Conservation (phyloP, 1,140 invertebrate species). For the Plectus sambesii region DNA sequence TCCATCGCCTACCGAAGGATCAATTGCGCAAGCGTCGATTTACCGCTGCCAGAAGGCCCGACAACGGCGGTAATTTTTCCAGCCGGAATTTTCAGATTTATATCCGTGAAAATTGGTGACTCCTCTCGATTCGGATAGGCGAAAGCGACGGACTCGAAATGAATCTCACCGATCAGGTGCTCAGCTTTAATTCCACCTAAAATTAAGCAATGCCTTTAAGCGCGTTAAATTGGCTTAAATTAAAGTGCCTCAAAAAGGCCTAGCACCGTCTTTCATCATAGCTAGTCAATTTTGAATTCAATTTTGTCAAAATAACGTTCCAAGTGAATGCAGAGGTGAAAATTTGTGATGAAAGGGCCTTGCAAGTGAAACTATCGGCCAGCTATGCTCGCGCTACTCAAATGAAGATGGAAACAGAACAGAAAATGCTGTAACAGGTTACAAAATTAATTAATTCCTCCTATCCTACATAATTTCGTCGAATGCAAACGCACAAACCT, state of each 20-base stretch:
- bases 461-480: no score
- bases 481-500: conserved; percentile 36
- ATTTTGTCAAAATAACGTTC: neutral
- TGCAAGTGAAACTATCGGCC: no score
- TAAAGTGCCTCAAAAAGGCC: no score
- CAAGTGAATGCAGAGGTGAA: no score
- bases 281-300: conserved; percentile 26
- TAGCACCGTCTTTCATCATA: conserved; percentile 50
- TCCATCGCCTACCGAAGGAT: conserved; percentile 42
- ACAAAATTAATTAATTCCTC: no score
- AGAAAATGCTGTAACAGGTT: no score
- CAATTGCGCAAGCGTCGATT: conserved; percentile 50
- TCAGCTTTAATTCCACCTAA: conserved; percentile 1
- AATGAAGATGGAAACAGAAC: no score
- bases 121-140: conserved; percentile 53
- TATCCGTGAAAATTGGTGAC: conserved; percentile 48
- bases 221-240: conserved; percentile 50
- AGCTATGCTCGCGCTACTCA: no score
- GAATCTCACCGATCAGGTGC: conserved; percentile 48
- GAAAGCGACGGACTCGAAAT: conserved; percentile 52
- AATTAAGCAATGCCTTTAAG: conserved; percentile 12
- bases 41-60: conserved; percentile 51
- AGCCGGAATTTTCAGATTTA: conserved; percentile 47
- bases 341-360: no score
- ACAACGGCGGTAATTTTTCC: conserved; percentile 50